Evolutionary conservation across 2,888 invertebrate genomes (phyloP), one percentile per base, ranked within the genome.

Genomic region (Euplexia lucipara): DNA sequence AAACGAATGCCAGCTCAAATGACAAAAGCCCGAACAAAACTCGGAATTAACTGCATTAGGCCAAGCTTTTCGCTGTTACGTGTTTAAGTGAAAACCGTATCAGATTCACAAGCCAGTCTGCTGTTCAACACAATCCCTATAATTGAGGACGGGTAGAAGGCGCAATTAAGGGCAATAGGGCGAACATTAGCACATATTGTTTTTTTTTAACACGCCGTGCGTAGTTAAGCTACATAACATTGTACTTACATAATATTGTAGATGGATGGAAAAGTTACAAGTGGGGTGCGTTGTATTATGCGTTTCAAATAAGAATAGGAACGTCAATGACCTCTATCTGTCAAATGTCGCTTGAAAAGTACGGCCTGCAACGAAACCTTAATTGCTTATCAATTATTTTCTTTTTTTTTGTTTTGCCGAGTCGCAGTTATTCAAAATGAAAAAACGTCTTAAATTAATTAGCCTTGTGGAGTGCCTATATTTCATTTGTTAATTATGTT

Each of bases 131-230:
- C n/a, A 68, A 72, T 68, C 74, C 68, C 18, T 7, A 14, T 74
- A 60, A 76, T 66, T 71, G 52, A 39, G 44, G 42, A 0, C 34
- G 66, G 51, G 73, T 75, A 54, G 47, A 35, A 1, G 35, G 16
- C 14, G n/a, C 66, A 66, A 74, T 74, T 71, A 61, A 66, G 77
- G 72, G 22, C 72, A 74, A 26, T 41, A 12, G 59, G 18, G 12
- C 47, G 41, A 35, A 18, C 44, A 76, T 75, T 65, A 48, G 44
- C 54, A 66, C 52, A 60, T 59, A 48, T 64, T 60, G 52, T 44
- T 69, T 52, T 49, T 44, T 69, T 52, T 49, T 3, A 30, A 39
- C 37, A 45, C 35, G 30, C n/a, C 16, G 34, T 30, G 35, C 30
- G 26, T 39, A 20, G 44, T 62, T n/a, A 42, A 32, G 7, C 14